Conservation (phyloP, 1,140 invertebrate species). For the Drosophila pectinifera region DNA sequence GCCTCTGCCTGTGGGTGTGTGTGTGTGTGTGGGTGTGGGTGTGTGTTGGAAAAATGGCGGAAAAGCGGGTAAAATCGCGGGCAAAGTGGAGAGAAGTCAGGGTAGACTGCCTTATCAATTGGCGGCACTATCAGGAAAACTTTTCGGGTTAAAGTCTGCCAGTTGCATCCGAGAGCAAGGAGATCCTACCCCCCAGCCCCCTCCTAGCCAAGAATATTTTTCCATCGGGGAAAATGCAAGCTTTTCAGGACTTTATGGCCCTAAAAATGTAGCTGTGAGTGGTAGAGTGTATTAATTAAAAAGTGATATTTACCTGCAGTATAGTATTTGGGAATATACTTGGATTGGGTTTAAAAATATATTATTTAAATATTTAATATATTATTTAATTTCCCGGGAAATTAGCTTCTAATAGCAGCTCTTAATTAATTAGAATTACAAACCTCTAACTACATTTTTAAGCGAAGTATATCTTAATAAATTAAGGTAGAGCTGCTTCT, state of each 20-base stretch:
- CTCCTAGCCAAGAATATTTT: not conserved
- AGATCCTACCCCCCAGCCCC: not conserved
- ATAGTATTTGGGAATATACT: too few species aligned
- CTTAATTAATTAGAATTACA: too few species aligned
- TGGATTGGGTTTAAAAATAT: too few species aligned
- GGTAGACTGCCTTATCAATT: conserved; percentile 45
- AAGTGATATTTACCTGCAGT: not conserved
- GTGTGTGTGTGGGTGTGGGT: not conserved
- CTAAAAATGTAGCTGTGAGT: not conserved
- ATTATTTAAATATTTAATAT: too few species aligned
- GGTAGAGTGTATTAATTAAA: not conserved
- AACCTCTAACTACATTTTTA: too few species aligned
- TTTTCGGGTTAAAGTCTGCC: conserved; percentile 31
- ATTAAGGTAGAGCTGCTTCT: too few species aligned
- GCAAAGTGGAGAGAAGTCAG: conserved; percentile 3
- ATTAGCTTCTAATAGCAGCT: too few species aligned
- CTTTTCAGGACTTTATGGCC: conserved; percentile 2
- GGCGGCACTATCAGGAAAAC: conserved; percentile 31
- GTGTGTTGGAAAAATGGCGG: conserved; percentile 15
- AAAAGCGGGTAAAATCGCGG: conserved; percentile 18
- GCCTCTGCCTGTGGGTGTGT: too few species aligned
- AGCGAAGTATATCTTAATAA: too few species aligned
- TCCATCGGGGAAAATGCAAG: conserved; percentile 6
- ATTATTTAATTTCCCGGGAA: too few species aligned
- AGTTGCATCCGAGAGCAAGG: conserved; percentile 15